Base-by-base conservation (phyloP, 2,888 invertebrate genomes). In the Hartigia nigra region DNA sequence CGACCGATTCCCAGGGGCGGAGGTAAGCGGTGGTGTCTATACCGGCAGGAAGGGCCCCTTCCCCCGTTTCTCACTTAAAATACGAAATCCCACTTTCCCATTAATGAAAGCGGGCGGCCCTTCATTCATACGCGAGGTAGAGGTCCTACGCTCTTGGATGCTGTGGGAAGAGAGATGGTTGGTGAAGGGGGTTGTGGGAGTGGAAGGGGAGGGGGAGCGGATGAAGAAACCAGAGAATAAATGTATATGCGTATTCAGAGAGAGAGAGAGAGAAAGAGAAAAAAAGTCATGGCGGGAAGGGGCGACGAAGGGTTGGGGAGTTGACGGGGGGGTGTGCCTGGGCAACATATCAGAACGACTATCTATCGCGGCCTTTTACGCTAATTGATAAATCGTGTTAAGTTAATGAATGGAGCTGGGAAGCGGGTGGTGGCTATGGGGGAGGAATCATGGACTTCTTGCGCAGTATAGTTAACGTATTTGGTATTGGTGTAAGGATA, bases 351-450 rank as follows among this genome's bases (percentile, higher is more conserved):
- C 91, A 88, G 89, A 87, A 88, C 89, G 89, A 89, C 90, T 90
- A 91, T 91, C 91, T 90, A 91, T 91, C 88, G 90, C 87, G 88
- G 90, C 90, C 91, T 91, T 91, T 91, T 89, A 91, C 90, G 91
- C 90, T 91, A 91, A 91, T 91, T 91, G 91, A 91, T 91, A 91
- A 91, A 91, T 91, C 91, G 91, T 91, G 91, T 91, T 90, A 87
- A 90, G 89, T 90, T 91, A 91, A 91, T 91, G 91, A 91, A 91
- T 91, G 90, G 86, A 87, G 84, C 86, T 86, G 78, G 39, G 76
- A 34, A 32, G 72, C n/a, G 72, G 72, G 72, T 32, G 72, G 72
- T 32, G 34, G 72, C 32, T 12, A 12, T 31, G 31, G 72, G 72
- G 34, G 0, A 14, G 14, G 12, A 31, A 9, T 32, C 32, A 12